Conservation (phyloP, 2,113 vertebrate genomes). For the Sitta europaea region DNA sequence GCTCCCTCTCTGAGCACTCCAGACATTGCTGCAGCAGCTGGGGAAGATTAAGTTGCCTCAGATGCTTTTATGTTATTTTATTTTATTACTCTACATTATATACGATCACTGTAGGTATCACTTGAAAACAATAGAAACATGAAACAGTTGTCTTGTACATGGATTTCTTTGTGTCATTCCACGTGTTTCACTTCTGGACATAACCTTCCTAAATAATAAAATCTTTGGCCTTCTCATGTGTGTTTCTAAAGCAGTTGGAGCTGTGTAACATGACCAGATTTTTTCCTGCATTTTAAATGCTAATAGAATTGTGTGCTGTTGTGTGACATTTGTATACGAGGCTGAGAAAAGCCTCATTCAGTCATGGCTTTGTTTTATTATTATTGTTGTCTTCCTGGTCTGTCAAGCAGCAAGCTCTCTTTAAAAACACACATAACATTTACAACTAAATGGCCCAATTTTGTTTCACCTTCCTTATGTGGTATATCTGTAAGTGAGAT, state of each 20-base stretch:
- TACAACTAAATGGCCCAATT: not conserved
- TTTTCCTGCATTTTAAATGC: conserved; percentile 20
- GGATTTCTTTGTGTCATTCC: not conserved
- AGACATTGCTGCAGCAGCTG: not conserved
- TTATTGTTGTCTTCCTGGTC: not conserved
- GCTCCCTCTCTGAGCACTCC: not conserved
- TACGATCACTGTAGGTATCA: not conserved
- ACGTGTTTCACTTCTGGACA: not conserved
- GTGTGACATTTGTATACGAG: not conserved
- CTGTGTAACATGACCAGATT: not conserved
- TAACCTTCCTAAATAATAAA: conserved; percentile 5
- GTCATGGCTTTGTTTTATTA: not conserved
- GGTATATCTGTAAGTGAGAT: not conserved
- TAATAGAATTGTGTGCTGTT: not conserved
- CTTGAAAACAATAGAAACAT: not conserved
- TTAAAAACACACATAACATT: not conserved
- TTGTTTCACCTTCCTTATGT: not conserved
- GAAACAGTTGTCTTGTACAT: not conserved
- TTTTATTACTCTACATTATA: not conserved
- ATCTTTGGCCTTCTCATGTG: not conserved
- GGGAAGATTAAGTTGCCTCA: not conserved
- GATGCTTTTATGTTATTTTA: not conserved
- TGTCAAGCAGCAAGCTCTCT: not conserved
- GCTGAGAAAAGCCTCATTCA: not conserved
- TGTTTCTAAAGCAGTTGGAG: not conserved